phyloP scores from a whole-genome alignment of 2,888 invertebrate species.

The Conus canariensis region DNA sequence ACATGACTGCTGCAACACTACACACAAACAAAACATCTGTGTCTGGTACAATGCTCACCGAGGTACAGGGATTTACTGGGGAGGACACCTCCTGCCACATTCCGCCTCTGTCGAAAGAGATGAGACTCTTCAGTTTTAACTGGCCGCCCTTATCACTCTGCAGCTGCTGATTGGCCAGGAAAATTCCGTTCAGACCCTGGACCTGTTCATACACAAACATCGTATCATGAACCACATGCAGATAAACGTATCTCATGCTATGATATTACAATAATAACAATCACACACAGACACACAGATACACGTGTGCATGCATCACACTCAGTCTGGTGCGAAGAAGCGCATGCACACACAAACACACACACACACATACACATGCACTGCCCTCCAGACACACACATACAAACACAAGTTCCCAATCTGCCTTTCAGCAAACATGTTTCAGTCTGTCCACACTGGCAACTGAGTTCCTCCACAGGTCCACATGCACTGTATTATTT shows the following conservation, averaged over 20 bases:
- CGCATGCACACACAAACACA: too few relatives aligned
- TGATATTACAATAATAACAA: too few relatives aligned
- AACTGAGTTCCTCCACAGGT: neutral
- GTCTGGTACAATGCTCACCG: neutral
- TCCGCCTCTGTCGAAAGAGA: conserved; percentile 74
- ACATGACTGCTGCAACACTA: neutral
- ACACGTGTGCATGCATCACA: too few relatives aligned
- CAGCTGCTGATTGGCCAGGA: conserved; percentile 67
- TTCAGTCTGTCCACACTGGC: neutral
- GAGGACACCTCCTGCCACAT: conserved; percentile 65
- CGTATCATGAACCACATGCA: too few relatives aligned
- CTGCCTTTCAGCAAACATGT: neutral
- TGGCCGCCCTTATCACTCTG: conserved; percentile 40
- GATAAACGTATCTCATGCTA: too few relatives aligned
- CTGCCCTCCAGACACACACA: too few relatives aligned
- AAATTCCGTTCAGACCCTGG: conserved; percentile 65
- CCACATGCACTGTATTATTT: neutral
- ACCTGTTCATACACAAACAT: conserved; percentile 54
- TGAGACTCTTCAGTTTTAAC: conserved; percentile 58
- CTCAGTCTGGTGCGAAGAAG: too few relatives aligned
- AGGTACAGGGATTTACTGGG: conserved; percentile 45
- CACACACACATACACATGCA: too few relatives aligned
- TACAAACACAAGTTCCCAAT: conserved; percentile 17
- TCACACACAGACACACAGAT: too few relatives aligned
- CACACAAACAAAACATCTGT: too few relatives aligned